Evolutionary conservation across 2,888 invertebrate genomes (phyloP), one percentile per base, ranked within the genome.

Genomic region (Chirona hameri): DNA sequence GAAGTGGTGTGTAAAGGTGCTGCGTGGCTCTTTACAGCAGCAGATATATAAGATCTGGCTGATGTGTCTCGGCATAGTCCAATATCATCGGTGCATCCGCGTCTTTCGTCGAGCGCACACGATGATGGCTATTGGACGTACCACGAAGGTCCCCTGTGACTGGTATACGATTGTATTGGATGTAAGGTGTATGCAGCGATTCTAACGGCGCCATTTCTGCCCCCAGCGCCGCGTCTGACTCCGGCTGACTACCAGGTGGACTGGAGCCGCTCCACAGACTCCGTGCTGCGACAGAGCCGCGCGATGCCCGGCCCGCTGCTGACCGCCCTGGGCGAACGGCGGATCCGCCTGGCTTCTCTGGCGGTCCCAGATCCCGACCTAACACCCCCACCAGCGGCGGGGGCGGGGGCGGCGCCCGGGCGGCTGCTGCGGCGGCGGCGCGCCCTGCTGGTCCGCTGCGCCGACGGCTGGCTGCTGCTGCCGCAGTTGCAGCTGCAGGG

Each of bases 171-270:
- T 39, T 39, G 39, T 39, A 39, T 39, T 7, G 7, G 39, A 39
- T 39, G 39, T 39, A 39, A 39, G 39, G 39, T 39, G 39, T 39
- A 39, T 39, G 7, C 24, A 60, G n/a, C n/a, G 21, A 31, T 27
- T 7, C 27, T 27, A 12, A 2, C 27, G 18, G 27, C 21, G 31
- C 52, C 27, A 24, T 46, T 80, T 65, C 76, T 81, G 60, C 52
- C 80, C 82, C 48, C 83, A 85, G 85, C 85, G 14, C 85, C 84
- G 0, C 84, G 84, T 65, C 80, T 84, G 39, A 83, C 52, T 46
- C 83, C 80, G 55, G 60, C 81, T 10, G 48, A 82, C 52, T 65
- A 84, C n/a, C 57, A 57, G 57, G 81, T 83, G 24, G 21, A 79
- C 10, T 85, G 85, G 85, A 24, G 60, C 10, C 18, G 65, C 21